Percentiles rank a stretch among this genome's conserved stretches.
phyloP scores from a whole-genome alignment of 1,140 invertebrate species.

The Battus philenor region DNA sequence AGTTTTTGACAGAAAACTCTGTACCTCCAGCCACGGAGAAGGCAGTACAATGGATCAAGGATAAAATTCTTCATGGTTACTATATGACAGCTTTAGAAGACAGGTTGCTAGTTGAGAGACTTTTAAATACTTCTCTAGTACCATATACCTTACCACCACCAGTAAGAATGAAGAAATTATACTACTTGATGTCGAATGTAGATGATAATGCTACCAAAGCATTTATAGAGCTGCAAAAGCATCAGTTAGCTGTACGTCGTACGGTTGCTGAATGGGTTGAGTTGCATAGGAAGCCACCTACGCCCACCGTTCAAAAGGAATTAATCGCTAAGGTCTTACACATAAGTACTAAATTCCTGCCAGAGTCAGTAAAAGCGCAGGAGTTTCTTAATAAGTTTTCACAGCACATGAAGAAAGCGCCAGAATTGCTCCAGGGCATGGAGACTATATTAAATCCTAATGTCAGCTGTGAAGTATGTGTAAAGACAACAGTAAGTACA shows the following conservation, averaged over 20 bases:
- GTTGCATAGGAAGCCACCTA: conserved; percentile 81
- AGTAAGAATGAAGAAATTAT: conserved; percentile 96
- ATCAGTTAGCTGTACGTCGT: conserved; percentile 89
- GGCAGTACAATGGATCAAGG: conserved; percentile 97
- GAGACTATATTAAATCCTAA: conserved; percentile 91
- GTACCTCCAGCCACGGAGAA: conserved; percentile 91
- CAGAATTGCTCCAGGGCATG: conserved; percentile 86
- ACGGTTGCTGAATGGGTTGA: conserved; percentile 91
- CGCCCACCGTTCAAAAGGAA: conserved; percentile 82
- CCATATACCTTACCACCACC: conserved; percentile 92
- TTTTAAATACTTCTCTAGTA: conserved; percentile 97
- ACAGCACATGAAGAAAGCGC: conserved; percentile 86
- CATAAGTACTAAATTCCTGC: conserved; percentile 83
- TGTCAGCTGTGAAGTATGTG: conserved; percentile 93
- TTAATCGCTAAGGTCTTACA: conserved; percentile 76
- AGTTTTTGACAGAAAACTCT: conserved; percentile 87
- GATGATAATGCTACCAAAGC: conserved; percentile 97
- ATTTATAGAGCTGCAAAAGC: conserved; percentile 96
- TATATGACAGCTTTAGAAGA: conserved; percentile 81
- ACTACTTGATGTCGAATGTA: conserved; percentile 93
- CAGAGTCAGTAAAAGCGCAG: conserved; percentile 93
- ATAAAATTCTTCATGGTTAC: conserved; percentile 94
- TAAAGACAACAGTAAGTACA: conserved; percentile 84
- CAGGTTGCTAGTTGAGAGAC: conserved; percentile 92
- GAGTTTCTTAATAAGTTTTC: conserved; percentile 95